Percentiles rank a stretch among this genome's conserved stretches.
Evolutionary conservation across 2,797 vertebrate genomes (phyloP).

Genomic region (Cirrhinus mrigala): DNA sequence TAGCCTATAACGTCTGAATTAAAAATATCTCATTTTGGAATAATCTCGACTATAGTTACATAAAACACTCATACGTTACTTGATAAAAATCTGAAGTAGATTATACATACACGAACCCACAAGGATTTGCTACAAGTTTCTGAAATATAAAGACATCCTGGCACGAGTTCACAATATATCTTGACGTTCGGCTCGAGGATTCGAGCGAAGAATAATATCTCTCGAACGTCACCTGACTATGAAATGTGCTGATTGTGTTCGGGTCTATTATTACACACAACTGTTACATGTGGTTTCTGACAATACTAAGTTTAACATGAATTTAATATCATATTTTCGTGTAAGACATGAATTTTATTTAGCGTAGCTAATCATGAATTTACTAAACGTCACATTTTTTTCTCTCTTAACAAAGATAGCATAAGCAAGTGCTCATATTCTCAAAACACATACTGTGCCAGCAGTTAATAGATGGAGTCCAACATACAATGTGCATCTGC

Average conservation of each 20-base stretch:
- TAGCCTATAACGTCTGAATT: constrained; percentile 67
- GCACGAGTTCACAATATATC: constrained; percentile 70
- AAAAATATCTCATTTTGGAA: constrained; percentile 76
- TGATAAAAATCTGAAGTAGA: constrained; percentile 50
- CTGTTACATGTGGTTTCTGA: constrained; percentile 66
- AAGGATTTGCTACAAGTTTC: constrained; percentile 58
- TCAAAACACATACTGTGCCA: constrained; percentile 50
- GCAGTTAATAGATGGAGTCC: constrained; percentile 38
- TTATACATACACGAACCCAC: constrained; percentile 54
- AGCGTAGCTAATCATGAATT: neutral
- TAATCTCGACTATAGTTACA: constrained; percentile 77
- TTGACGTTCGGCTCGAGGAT: constrained; percentile 16
- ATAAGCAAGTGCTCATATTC: constrained; percentile 31
- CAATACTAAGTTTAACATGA: constrained; percentile 23
- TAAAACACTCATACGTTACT: constrained; percentile 70
- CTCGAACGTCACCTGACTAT: constrained; percentile 45
- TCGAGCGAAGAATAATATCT: constrained; percentile 35
- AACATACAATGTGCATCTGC: constrained; percentile 32
- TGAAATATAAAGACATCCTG: constrained; percentile 59
- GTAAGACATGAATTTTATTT: constrained; percentile 18
- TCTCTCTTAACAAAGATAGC: neutral
- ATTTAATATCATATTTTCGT: constrained; percentile 1
- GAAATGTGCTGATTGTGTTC: constrained; percentile 46
- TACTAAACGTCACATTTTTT: neutral
- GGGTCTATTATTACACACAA: constrained; percentile 50